Percentiles rank a stretch among this genome's conserved stretches.
These are phyloP conservation scores for Catagonus wagneri DNA, from an alignment of 2,113 vertebrate species.

Conservation along the genomic window DNA sequence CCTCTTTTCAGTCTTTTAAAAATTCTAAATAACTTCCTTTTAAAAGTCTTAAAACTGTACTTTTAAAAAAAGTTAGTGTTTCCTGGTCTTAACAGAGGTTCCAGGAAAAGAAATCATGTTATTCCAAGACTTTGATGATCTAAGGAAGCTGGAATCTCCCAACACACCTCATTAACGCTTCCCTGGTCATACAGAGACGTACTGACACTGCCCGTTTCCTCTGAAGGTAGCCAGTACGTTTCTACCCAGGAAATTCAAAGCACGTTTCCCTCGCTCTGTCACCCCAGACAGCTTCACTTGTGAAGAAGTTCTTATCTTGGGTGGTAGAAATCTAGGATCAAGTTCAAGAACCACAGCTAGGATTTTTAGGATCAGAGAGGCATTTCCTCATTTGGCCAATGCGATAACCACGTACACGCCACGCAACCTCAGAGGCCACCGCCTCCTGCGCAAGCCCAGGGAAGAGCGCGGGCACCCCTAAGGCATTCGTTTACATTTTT, in stretches of 20 bases:
- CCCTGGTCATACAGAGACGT: not conserved
- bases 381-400: not conserved
- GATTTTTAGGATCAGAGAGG: not conserved
- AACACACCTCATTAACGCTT: slow-evolving; percentile 26
- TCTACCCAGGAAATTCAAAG: slow-evolving; percentile 45
- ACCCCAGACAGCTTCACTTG: not conserved
- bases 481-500: not conserved
- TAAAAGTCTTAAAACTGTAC: slow-evolving; percentile 44
- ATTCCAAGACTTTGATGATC: slow-evolving; percentile 65
- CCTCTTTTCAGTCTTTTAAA: slow-evolving; percentile 63
- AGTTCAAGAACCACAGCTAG: slow-evolving; percentile 41
- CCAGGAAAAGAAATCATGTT: slow-evolving; percentile 68
- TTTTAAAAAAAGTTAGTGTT: slow-evolving; percentile 58
- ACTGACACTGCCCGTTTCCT: not conserved
- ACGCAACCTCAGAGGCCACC: not conserved
- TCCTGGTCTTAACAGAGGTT: slow-evolving; percentile 64
- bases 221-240: not conserved
- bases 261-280: not conserved
- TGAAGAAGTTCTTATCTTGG: slow-evolving; percentile 56
- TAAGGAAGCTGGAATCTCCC: slow-evolving; percentile 61
- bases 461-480: not conserved
- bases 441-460: not conserved
- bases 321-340: slow-evolving; percentile 44
- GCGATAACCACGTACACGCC: not conserved
- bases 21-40: slow-evolving; percentile 49